Percentiles rank a stretch among this genome's conserved stretches.
Conservation (phyloP, 2,888 invertebrate species). For the Lepidocyrtoides sp. region DNA sequence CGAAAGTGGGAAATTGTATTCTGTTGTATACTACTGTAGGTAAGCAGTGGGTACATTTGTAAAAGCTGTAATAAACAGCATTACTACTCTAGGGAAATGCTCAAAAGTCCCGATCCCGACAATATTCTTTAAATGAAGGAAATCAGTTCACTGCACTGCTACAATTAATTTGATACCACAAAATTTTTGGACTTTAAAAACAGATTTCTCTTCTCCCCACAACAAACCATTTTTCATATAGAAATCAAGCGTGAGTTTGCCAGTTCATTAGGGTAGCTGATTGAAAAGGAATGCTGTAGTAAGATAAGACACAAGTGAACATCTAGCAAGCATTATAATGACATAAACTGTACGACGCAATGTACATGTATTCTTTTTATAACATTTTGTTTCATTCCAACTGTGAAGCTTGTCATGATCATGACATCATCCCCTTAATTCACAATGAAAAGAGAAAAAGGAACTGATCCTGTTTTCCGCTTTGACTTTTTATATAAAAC, state of each 20-base stretch:
- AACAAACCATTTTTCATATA: neutral
- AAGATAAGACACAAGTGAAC: conserved; percentile 75
- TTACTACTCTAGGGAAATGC: neutral
- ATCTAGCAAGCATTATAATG: too few species aligned
- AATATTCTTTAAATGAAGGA: conserved; percentile 20
- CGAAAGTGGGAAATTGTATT: neutral
- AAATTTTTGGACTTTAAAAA: conserved; percentile 46
- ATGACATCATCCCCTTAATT: conserved; percentile 71
- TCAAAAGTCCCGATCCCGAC: conserved; percentile 53
- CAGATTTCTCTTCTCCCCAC: neutral
- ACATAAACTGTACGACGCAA: neutral
- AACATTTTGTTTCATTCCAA: neutral
- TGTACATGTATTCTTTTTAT: neutral
- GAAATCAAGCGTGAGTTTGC: conserved; percentile 8
- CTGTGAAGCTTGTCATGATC: conserved; percentile 57
- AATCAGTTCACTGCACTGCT: conserved; percentile 53
- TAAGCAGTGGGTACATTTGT: neutral
- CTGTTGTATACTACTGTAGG: neutral
- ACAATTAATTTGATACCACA: conserved; percentile 56
- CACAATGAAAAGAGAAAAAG: conserved; percentile 53
- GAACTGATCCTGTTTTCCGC: conserved; percentile 75
- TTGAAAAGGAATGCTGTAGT: conserved; percentile 56
- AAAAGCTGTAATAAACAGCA: neutral
- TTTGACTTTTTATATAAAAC: conserved; percentile 65
- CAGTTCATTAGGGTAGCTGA: conserved; percentile 71